These are phyloP conservation scores for Myiagra hebetior DNA, from an alignment of 2,113 vertebrate genomes.

Conservation along the genomic window DNA sequence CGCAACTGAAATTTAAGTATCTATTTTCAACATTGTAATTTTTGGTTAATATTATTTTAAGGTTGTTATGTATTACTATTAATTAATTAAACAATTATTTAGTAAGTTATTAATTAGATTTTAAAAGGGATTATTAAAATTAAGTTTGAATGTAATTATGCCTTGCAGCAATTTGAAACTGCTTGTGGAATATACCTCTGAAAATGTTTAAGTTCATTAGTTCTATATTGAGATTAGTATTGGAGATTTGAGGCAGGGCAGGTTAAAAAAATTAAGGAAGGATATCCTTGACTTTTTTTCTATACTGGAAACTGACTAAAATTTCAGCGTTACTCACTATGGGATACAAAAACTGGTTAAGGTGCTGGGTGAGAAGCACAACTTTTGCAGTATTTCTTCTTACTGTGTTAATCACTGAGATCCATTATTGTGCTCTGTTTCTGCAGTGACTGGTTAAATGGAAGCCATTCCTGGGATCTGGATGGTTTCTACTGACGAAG, in stretches of 20 bases:
- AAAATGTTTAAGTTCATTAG: background rate
- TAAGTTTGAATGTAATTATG: background rate
- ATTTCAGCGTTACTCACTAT: accelerated
- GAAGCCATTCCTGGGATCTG: constrained; percentile 69
- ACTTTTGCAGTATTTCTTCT: background rate
- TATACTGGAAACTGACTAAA: background rate
- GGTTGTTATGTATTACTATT: background rate
- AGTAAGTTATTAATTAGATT: background rate
- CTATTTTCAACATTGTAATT: background rate
- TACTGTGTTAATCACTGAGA: background rate
- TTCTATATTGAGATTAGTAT: background rate
- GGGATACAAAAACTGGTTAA: background rate
- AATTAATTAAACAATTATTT: background rate
- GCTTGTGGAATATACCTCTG: background rate
- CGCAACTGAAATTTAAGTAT: background rate
- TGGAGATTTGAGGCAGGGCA: background rate
- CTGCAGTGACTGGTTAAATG: constrained; percentile 77
- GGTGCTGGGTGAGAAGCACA: background rate
- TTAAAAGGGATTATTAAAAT: background rate
- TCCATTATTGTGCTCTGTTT: constrained; percentile 18
- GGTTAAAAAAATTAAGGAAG: background rate
- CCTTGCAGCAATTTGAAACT: background rate
- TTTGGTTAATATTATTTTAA: background rate
- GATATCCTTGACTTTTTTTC: background rate
- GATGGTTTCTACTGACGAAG: constrained; percentile 66